phyloP scores from a whole-genome alignment of 2,113 vertebrate genomes.

The Lamprologus tigripictilis region DNA sequence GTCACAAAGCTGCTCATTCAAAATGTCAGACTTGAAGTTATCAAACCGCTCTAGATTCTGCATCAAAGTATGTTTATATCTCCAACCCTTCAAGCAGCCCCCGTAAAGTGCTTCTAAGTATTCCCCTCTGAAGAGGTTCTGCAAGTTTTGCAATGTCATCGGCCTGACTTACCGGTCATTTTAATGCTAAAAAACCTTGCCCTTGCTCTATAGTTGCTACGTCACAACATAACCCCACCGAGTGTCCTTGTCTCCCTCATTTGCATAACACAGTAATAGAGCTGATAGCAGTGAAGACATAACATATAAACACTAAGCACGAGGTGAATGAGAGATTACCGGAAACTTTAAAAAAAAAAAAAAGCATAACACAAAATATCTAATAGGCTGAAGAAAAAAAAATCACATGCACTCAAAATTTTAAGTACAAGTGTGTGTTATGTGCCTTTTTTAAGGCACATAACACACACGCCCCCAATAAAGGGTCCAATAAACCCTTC shows the following conservation, averaged over 20 bases:
- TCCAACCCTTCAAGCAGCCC: slow-evolving; percentile 1
- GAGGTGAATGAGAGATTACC: not conserved
- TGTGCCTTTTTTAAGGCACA: not conserved
- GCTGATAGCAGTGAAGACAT: not conserved
- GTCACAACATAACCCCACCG: not conserved
- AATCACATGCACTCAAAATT: not conserved
- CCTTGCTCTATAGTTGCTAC: not conserved
- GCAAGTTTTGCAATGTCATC: not conserved
- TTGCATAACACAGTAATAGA: not conserved
- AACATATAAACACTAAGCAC: not conserved
- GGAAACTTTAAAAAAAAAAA: not conserved
- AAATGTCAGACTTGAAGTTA: slow-evolving; percentile 43
- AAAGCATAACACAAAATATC: not conserved
- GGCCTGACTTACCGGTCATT: slow-evolving; percentile 5
- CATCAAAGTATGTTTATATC: slow-evolving; percentile 14
- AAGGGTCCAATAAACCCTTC: not conserved
- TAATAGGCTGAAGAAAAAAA: not conserved
- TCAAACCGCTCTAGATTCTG: slow-evolving; percentile 35
- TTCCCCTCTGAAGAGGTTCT: not conserved
- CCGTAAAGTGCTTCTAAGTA: not conserved
- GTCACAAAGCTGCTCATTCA: slow-evolving; percentile 37
- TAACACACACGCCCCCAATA: too few species aligned
- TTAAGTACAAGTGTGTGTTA: not conserved
- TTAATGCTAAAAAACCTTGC: not conserved
- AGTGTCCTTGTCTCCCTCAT: not conserved